Conservation (phyloP, 2,888 invertebrate species). For the Frankliniella fusca region DNA sequence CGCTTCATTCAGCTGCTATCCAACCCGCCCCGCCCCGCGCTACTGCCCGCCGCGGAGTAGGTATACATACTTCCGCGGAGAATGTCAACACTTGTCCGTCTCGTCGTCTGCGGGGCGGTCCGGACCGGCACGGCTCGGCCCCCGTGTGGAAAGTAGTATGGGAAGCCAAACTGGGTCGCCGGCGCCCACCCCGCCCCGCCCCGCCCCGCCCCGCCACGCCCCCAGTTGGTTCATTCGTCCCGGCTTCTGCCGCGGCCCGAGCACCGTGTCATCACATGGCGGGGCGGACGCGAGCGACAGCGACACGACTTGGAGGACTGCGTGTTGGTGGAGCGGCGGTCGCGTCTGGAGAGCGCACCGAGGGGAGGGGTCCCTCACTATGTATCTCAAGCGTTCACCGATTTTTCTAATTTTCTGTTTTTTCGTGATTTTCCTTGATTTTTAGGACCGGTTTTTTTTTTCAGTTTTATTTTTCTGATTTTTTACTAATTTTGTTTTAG, state of each 20-base stretch:
- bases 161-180: slow-evolving; percentile 17
- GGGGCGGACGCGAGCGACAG: too few species aligned
- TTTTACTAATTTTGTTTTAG: too few species aligned
- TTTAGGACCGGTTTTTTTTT: too few species aligned
- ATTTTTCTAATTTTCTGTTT: too few species aligned
- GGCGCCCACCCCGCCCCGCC: background rate
- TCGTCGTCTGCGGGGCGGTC: background rate
- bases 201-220: background rate
- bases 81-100: slow-evolving; percentile 1
- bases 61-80: slow-evolving; percentile 2
- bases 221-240: background rate
- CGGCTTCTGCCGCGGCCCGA: background rate
- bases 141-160: background rate
- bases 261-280: too few species aligned
- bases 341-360: background rate
- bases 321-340: background rate
- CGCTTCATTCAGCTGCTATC: background rate
- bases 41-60: too few species aligned
- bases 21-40: too few species aligned
- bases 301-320: too few species aligned
- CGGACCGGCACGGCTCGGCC: background rate
- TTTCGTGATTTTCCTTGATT: too few species aligned
- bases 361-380: too few species aligned
- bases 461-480: too few species aligned
- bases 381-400: too few species aligned